A percentile compares a stretch with the other conserved stretches of the same genome.
These are phyloP conservation scores for Drosophila pseudoananassae DNA, from an alignment of 1,140 invertebrate species.

Conservation along the genomic window DNA sequence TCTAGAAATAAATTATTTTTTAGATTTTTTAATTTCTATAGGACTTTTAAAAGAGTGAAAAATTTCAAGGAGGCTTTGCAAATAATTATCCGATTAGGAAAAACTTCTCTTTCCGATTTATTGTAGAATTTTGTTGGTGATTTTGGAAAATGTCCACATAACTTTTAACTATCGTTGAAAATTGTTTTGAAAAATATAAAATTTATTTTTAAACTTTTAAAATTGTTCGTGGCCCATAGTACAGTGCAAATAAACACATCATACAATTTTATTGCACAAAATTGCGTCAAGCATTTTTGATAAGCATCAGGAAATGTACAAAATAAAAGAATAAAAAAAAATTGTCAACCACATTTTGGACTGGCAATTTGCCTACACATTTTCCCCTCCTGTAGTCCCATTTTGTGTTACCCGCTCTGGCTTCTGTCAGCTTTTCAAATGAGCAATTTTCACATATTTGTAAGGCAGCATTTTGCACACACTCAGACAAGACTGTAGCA, in stretches of 20 bases:
- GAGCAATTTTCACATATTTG: conserved; percentile 82
- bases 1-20: too few relatives aligned
- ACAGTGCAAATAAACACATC: conserved; percentile 35
- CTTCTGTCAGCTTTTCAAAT: conserved; percentile 67
- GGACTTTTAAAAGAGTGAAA: too few relatives aligned
- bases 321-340: conserved; percentile 52
- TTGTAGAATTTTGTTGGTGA: too few relatives aligned
- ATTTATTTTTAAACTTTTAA: background rate
- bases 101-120: too few relatives aligned
- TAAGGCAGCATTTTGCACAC: conserved; percentile 64
- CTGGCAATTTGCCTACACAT: conserved; percentile 75
- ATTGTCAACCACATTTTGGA: conserved; percentile 75
- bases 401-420: conserved; percentile 2
- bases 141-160: too few relatives aligned
- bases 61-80: too few relatives aligned
- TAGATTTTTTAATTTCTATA: too few relatives aligned
- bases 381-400: background rate
- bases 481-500: conserved; percentile 52
- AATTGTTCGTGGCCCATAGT: background rate
- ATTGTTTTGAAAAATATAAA: background rate
- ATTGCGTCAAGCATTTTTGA: conserved; percentile 66
- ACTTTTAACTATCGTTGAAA: too few relatives aligned
- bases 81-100: too few relatives aligned
- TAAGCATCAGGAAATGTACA: conserved; percentile 54
- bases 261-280: conserved; percentile 46